phyloP scores from a whole-genome alignment of 2,797 vertebrate genomes.

The Fringilla coelebs region DNA sequence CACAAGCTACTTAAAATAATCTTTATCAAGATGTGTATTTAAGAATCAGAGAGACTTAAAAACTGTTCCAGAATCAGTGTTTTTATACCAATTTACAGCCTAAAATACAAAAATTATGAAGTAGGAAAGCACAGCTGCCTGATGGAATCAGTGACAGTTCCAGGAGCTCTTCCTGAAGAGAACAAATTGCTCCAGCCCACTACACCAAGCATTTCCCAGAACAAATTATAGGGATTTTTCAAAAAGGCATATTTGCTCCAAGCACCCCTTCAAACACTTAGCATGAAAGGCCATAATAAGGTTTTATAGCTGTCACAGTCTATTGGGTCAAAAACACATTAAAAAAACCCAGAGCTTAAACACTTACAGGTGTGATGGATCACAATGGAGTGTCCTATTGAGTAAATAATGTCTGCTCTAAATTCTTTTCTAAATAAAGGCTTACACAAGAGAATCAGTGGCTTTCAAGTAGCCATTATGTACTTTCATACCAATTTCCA shows the following conservation, averaged over 20 bases:
- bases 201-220: not conserved
- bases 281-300: not conserved
- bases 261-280: not conserved
- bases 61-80: not conserved
- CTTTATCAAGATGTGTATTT: not conserved
- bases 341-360: not conserved
- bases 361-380: slow-evolving; percentile 9
- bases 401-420: slow-evolving; percentile 25
- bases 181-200: not conserved
- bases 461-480: not conserved
- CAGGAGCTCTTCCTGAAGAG: not conserved
- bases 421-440: slow-evolving; percentile 18
- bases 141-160: not conserved
- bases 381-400: not conserved
- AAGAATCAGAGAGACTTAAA: not conserved
- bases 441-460: not conserved
- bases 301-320: not conserved
- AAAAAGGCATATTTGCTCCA: not conserved
- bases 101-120: not conserved
- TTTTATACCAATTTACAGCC: not conserved
- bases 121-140: not conserved
- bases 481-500: not conserved
- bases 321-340: slow-evolving; percentile 19
- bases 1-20: not conserved
- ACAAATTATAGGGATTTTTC: not conserved